Percentiles rank a stretch among this genome's conserved stretches.
Evolutionary conservation across 1,140 invertebrate species (phyloP).

Genomic region (Meloidogyne floridensis): DNA sequence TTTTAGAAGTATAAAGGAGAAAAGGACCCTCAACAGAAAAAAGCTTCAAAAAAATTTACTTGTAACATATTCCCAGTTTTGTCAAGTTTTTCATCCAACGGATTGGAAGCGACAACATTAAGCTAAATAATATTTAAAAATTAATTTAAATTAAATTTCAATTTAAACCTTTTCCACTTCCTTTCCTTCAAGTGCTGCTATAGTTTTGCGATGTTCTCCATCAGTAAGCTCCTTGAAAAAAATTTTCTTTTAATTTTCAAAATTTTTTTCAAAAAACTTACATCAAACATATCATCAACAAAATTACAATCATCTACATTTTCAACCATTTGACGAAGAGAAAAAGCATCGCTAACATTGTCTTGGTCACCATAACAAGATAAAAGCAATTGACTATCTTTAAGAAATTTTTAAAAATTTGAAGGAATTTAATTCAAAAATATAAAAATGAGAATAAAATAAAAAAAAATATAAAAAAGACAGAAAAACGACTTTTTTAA

Average conservation of each 20-base stretch:
- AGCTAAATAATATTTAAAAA: neutral
- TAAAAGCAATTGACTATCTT: constrained; percentile 84
- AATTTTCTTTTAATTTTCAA: no score
- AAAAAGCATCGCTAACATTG: constrained; percentile 81
- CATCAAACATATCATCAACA: constrained; percentile 20
- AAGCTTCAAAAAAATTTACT: neutral
- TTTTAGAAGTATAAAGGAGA: no score
- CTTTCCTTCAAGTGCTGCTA: constrained; percentile 57
- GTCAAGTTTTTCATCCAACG: neutral
- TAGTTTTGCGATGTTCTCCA: constrained; percentile 80
- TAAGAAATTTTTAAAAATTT: no score
- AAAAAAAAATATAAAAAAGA: no score
- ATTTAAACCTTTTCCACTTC: neutral
- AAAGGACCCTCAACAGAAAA: no score
- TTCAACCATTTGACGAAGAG: constrained; percentile 50
- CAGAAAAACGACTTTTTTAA: no score
- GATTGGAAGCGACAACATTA: neutral
- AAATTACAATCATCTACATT: constrained; percentile 17
- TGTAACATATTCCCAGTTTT: constrained; percentile 30
- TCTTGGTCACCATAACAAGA: constrained; percentile 86
- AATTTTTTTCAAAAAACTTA: neutral
- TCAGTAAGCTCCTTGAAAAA: constrained; percentile 78
- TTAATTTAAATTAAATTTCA: neutral
- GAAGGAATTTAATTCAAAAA: no score
- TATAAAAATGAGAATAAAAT: no score